Base-by-base conservation (phyloP, 2,797 vertebrate genomes). In the Rallus crepitans region DNA sequence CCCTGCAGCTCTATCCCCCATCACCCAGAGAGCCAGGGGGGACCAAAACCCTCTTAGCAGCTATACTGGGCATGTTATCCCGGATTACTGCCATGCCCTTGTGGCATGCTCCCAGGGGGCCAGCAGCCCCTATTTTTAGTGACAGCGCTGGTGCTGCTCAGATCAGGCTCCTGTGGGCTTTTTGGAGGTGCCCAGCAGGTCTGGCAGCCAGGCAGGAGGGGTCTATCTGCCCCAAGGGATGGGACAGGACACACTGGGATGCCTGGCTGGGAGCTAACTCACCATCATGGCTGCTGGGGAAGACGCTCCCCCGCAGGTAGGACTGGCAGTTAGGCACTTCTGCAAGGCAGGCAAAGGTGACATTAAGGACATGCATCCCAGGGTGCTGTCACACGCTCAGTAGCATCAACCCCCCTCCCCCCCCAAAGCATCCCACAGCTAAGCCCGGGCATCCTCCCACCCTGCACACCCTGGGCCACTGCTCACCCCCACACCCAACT, bases 301-400 rank as follows among this genome's bases (percentile, higher is more conserved):
- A 99, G 98, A 99, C 98, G 19, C 97, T 98, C 30, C 98, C 98
- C 97, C 98, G 98, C 95, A 99, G 98, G 89, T 99, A 99, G 3
- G 99, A 99, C 98, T 99, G 99, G 97, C 99, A 99, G 97, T 99
- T 99, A 98, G 99, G 99, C 99, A 99, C 99, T 99, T 99, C 99
- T 99, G 98, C 39, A 96, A 98, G 70, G 96, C 47, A 98, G 92
- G 96, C 0, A 47, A 89, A 61, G 24, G 57, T 1, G 1, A 11
- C 6, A 4, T 66, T 40, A 65, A 16, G 45, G 78, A 27, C 1
- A 1, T 2, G 4, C 2, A 1, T 9, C 59, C 31, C 7, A 1
- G 3, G 30, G 31, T 45, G 27, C 59, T 6, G 2, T 47, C 45
- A 47, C 5, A 59, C 2, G 6, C 60, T 55, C 2, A 4, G 13